These are phyloP conservation scores for Gobio occitaniae DNA, from an alignment of 2,797 vertebrate species.

Conservation along the genomic window DNA sequence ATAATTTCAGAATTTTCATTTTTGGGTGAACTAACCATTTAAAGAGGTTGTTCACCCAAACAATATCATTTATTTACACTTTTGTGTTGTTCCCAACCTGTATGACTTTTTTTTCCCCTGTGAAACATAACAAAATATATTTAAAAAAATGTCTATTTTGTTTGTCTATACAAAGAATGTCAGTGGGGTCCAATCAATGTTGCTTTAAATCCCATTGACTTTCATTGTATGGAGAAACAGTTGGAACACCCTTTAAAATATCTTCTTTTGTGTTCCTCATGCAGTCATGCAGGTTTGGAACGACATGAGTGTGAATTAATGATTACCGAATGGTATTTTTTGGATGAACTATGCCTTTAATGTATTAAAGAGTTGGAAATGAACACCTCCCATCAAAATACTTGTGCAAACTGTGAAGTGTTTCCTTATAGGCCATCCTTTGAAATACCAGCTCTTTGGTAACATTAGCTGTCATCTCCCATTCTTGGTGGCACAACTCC, in stretches of 20 bases:
- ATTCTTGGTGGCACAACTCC: slow-evolving; percentile 61
- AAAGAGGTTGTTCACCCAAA: not conserved
- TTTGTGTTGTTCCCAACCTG: not conserved
- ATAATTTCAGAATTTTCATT: too few species aligned
- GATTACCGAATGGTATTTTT: not conserved
- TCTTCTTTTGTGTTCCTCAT: not conserved
- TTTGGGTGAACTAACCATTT: not conserved
- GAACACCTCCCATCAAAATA: not conserved
- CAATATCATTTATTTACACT: not conserved
- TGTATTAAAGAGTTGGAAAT: not conserved
- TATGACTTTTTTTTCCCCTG: too few species aligned
- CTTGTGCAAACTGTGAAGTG: not conserved
- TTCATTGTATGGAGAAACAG: not conserved
- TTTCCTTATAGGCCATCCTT: not conserved
- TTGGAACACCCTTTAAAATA: not conserved
- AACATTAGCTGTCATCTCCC: slow-evolving; percentile 23
- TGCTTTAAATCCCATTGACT: not conserved
- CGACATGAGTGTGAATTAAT: not conserved
- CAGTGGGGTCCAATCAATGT: not conserved
- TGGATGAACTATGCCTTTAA: not conserved
- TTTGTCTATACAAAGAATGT: not conserved
- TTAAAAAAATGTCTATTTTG: not conserved
- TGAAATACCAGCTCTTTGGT: slow-evolving; percentile 11
- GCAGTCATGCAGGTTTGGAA: not conserved
- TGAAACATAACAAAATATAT: not conserved